phyloP scores from a whole-genome alignment of 2,113 vertebrate genomes.

The Pelusios castaneus region DNA sequence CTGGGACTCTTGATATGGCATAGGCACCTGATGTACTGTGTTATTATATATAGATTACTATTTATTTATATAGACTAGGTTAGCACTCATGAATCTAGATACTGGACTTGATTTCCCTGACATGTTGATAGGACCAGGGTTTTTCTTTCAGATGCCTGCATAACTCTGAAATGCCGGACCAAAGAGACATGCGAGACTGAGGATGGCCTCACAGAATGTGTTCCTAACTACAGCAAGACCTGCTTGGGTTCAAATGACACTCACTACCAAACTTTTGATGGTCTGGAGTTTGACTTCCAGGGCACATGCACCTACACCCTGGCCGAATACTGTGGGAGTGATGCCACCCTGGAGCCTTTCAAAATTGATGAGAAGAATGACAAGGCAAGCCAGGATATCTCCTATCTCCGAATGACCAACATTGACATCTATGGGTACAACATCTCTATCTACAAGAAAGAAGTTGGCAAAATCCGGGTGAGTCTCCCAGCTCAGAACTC shows the following conservation, averaged over 20 bases:
- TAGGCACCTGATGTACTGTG: background rate
- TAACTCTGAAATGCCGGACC: slow-evolving; percentile 26
- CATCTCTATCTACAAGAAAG: slow-evolving; percentile 21
- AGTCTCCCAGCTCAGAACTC: background rate
- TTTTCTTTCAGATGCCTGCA: slow-evolving; percentile 76
- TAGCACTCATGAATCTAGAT: background rate
- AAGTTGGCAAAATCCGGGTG: background rate
- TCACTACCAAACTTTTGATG: slow-evolving; percentile 70
- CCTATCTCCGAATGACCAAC: slow-evolving; percentile 50
- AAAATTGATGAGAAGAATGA: slow-evolving; percentile 19
- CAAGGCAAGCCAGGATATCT: slow-evolving; percentile 23
- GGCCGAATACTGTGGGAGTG: background rate
- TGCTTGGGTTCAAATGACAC: slow-evolving; percentile 66
- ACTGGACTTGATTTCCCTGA: background rate
- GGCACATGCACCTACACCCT: slow-evolving; percentile 44
- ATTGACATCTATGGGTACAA: slow-evolving; percentile 61
- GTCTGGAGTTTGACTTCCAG: slow-evolving; percentile 27
- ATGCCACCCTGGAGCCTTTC: background rate
- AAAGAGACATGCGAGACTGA: slow-evolving; percentile 9
- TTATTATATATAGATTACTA: background rate
- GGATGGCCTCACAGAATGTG: background rate
- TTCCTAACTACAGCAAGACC: slow-evolving; percentile 10
- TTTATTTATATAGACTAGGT: too few species aligned
- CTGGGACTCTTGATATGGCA: background rate
- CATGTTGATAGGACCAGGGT: background rate